Percentiles rank a stretch among this genome's conserved stretches.
Evolutionary conservation across 2,888 invertebrate species (phyloP).

Genomic region (Petrolisthes manimaculis): DNA sequence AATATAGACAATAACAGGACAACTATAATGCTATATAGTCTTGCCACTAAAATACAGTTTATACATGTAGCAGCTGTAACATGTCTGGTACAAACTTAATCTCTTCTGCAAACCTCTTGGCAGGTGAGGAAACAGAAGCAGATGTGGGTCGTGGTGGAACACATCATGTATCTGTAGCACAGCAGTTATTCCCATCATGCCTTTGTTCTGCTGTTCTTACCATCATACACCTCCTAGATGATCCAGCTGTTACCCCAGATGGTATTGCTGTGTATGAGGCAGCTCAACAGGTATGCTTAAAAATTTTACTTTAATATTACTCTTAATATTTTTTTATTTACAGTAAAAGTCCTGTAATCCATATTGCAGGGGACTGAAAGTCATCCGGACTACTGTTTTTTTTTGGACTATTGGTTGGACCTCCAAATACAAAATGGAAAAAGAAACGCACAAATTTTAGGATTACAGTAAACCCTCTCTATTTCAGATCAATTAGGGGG

Average conservation of each 20-base stretch:
- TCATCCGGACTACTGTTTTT: too few relatives aligned
- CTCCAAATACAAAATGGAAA: too few relatives aligned
- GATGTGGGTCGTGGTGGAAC: conserved; percentile 79
- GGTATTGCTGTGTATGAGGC: conserved; percentile 97
- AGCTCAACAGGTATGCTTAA: conserved; percentile 83
- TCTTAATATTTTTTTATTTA: too few relatives aligned
- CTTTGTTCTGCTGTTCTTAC: conserved; percentile 95
- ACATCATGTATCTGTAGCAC: conserved; percentile 86
- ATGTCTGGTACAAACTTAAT: not conserved
- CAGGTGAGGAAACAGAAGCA: conserved; percentile 74
- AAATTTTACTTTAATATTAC: too few relatives aligned
- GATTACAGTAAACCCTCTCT: too few relatives aligned
- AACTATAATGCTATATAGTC: not conserved
- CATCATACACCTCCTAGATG: conserved; percentile 93
- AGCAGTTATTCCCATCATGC: conserved; percentile 95
- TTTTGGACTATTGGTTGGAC: too few relatives aligned
- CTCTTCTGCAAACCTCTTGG: not conserved
- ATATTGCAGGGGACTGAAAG: too few relatives aligned
- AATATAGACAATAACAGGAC: too few relatives aligned
- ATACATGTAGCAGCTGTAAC: not conserved
- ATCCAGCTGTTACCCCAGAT: conserved; percentile 93
- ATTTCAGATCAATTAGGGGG: too few relatives aligned
- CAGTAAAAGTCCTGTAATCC: too few relatives aligned
- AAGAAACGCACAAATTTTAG: too few relatives aligned
- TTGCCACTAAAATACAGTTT: not conserved